These are phyloP conservation scores for Asbolus verrucosus DNA, from an alignment of 1,140 invertebrate species.

Conservation along the genomic window DNA sequence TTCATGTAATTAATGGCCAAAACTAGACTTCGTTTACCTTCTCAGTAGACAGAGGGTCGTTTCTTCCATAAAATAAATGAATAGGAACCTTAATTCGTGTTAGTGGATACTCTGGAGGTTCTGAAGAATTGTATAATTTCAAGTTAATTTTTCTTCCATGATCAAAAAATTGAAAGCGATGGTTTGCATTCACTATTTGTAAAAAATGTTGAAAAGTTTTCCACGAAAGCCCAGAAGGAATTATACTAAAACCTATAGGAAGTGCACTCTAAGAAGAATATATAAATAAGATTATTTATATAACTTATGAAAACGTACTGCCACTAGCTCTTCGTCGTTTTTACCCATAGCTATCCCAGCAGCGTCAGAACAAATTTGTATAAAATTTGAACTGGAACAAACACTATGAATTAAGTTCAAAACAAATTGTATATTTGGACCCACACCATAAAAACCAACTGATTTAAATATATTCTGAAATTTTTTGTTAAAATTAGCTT, in stretches of 20 bases:
- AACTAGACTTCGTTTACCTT: not conserved
- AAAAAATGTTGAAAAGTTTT: conserved; percentile 78
- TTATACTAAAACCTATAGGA: conserved; percentile 65
- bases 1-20: not conserved
- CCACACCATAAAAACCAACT: conserved; percentile 38
- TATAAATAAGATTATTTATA: not conserved
- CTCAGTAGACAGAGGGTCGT: conserved; percentile 6
- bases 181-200: conserved; percentile 68
- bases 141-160: conserved; percentile 48
- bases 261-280: conserved; percentile 3
- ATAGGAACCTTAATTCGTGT: conserved; percentile 5
- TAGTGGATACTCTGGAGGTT: conserved; percentile 46
- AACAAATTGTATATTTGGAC: not conserved
- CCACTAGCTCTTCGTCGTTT: not conserved
- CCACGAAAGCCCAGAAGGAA: conserved; percentile 81
- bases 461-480: conserved; percentile 42
- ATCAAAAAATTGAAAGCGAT: conserved; percentile 51
- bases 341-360: not conserved
- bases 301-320: not conserved
- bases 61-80: conserved; percentile 30
- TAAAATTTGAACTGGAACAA: not conserved
- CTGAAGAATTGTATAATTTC: conserved; percentile 40
- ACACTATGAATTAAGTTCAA: not conserved
- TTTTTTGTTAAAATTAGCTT: too few species aligned
- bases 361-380: not conserved